Evolutionary conservation across 30 jellyfish, hydroid and myxozoan genomes (phyloP).

Genomic region (Cassiopea andromeda): DNA sequence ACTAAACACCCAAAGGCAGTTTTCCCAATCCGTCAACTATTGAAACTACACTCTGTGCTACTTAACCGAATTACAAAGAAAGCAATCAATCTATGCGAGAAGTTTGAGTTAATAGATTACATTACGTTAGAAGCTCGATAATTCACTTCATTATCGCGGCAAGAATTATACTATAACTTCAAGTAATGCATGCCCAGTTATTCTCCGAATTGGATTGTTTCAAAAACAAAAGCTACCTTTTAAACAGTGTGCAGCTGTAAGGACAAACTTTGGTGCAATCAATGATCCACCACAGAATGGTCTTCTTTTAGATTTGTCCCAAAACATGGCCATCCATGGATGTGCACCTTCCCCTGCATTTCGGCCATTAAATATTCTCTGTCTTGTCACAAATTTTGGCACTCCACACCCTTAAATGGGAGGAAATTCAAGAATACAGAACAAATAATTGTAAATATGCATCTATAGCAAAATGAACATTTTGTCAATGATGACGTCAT

Average conservation of each 20-base stretch:
- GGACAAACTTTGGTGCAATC: slow-evolving; percentile 57
- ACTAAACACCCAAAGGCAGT: no score
- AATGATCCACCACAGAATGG: slow-evolving; percentile 77
- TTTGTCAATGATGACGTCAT: no score
- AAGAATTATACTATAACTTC: no score
- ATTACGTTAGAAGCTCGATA: no score
- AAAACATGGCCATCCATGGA: slow-evolving; percentile 88
- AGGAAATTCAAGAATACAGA: not conserved
- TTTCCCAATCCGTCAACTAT: no score
- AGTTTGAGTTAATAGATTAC: no score
- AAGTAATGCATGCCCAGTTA: no score
- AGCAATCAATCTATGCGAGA: no score
- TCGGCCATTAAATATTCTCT: slow-evolving; percentile 70
- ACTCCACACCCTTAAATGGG: slow-evolving; percentile 61
- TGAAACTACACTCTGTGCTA: no score
- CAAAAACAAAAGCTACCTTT: slow-evolving; percentile 38
- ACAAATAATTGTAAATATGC: not conserved
- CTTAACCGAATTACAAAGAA: no score
- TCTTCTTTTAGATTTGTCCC: slow-evolving; percentile 36
- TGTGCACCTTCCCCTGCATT: slow-evolving; percentile 82
- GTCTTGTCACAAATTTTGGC: slow-evolving; percentile 71
- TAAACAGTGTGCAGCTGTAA: slow-evolving; percentile 83
- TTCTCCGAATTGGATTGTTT: not conserved
- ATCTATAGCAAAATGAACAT: not conserved
- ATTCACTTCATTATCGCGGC: no score